phyloP scores from a whole-genome alignment of 2,797 vertebrate species.

The Huso huso region DNA sequence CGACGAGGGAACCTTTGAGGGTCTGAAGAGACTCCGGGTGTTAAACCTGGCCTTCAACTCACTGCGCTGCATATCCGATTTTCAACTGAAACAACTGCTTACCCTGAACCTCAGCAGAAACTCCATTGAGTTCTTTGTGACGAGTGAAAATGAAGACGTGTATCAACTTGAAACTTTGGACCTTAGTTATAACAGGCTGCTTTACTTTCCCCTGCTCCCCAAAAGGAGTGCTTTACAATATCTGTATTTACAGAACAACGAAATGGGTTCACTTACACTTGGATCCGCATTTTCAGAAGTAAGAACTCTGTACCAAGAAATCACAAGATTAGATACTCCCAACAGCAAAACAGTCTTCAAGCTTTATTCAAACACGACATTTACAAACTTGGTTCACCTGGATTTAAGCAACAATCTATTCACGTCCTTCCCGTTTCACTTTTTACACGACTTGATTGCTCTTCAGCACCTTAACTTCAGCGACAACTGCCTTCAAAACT shows the following conservation, averaged over 20 bases:
- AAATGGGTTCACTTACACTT: slow-evolving; percentile 44
- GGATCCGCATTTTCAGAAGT: slow-evolving; percentile 36
- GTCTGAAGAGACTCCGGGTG: slow-evolving; percentile 43
- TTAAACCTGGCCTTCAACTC: slow-evolving; percentile 63
- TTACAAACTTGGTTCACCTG: slow-evolving; percentile 44
- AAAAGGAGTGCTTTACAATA: slow-evolving; percentile 43
- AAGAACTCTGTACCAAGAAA: slow-evolving; percentile 39
- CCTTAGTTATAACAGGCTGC: slow-evolving; percentile 63
- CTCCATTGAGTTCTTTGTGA: slow-evolving; percentile 58
- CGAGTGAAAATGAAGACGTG: slow-evolving; percentile 24
- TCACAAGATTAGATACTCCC: slow-evolving; percentile 26
- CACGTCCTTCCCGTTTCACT: slow-evolving; percentile 49
- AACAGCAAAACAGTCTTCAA: slow-evolving; percentile 22
- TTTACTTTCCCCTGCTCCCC: slow-evolving; percentile 60
- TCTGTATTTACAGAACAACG: slow-evolving; percentile 66
- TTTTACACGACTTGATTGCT: slow-evolving; percentile 48
- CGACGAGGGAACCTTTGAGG: slow-evolving; percentile 55
- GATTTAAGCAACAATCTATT: slow-evolving; percentile 70
- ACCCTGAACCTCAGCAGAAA: slow-evolving; percentile 58
- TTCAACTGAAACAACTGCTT: slow-evolving; percentile 54
- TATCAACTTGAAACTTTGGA: slow-evolving; percentile 62
- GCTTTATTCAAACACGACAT: slow-evolving; percentile 26
- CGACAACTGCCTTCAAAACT: slow-evolving; percentile 58
- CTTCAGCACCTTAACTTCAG: slow-evolving; percentile 59
- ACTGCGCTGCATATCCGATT: slow-evolving; percentile 59